Evolutionary conservation across 2,113 vertebrate genomes (phyloP), one percentile per base, ranked within the genome.

Genomic region (Zeus faber): DNA sequence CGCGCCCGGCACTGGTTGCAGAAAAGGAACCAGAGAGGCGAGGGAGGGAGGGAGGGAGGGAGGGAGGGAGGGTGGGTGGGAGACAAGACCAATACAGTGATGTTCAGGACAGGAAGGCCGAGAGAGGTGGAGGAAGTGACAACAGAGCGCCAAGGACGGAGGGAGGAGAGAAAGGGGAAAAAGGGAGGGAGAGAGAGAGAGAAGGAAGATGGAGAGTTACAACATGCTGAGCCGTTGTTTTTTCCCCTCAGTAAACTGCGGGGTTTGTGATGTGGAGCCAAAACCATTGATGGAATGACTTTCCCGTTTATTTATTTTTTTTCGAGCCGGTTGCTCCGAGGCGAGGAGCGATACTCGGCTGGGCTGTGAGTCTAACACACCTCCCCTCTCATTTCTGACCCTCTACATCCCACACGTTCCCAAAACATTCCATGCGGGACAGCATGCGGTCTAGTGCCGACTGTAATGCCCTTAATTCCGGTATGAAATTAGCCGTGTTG

Each of bases 1-100:
- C 6, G 95, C 97, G 25, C 97, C 94, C 1, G 97, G 97, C 95
- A 98, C 96, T 99, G 87, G 5, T 53, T 25, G 60, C 13, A 23
- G 26, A 5, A 24, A 25, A 13, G 51, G 29, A 24, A 40, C 35
- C 45, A 16, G 20, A 14, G 33, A 20, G 24, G 50, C 6, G 16
- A 16, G 13, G 22, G 10, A 1, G 50, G 37, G 8, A 31, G 11
- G 3, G 10, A 10, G 22, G 47, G 31, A 23, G 4, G 43, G 24
- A 65, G 20, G 17, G 51, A 54, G 9, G 24, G 25, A 58, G 13
- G 59, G 4, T 3, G 33, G 31, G 31, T 2, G 8, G 31, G 31
- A 33, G 2, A 3, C 11, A n/a, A 37, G 6, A 33, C 31, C n/a
- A n/a, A n/a, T n/a, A n/a, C n/a, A n/a, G n/a, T n/a, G n/a, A n/a